Percentiles rank a stretch among this genome's conserved stretches.
Evolutionary conservation across 2,888 invertebrate genomes (phyloP).

Genomic region (Trichopria drosophilae): DNA sequence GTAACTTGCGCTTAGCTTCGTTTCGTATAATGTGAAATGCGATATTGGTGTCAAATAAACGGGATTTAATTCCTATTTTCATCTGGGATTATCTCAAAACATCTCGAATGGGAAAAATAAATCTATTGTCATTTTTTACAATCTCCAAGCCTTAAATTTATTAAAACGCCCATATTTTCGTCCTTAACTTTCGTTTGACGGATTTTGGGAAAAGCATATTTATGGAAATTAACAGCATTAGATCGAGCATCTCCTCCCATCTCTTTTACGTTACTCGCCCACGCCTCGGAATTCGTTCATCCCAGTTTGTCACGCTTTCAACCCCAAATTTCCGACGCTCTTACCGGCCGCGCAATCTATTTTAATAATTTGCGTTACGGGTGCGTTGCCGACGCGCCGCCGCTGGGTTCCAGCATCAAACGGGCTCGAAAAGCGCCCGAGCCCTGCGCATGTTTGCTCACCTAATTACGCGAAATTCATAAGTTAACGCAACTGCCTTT

Average conservation of each 20-base stretch:
- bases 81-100: too few relatives aligned
- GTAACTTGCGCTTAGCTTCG: too few relatives aligned
- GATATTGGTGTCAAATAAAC: slow-evolving; percentile 45
- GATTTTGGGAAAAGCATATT: slow-evolving; percentile 36
- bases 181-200: slow-evolving; percentile 5
- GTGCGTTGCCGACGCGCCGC: too few relatives aligned
- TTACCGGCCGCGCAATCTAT: too few relatives aligned
- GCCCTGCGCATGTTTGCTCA: slow-evolving; percentile 44
- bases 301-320: too few relatives aligned
- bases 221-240: slow-evolving; percentile 52
- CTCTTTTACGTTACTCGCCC: slow-evolving; percentile 17
- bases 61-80: slow-evolving; percentile 40
- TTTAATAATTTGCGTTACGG: too few relatives aligned
- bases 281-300: slow-evolving; percentile 22
- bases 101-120: too few relatives aligned
- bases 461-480: slow-evolving; percentile 54
- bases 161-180: slow-evolving; percentile 3
- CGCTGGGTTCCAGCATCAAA: too few relatives aligned
- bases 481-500: slow-evolving; percentile 39
- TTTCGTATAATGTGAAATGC: slow-evolving; percentile 41
- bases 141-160: too few relatives aligned
- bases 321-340: too few relatives aligned
- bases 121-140: too few relatives aligned
- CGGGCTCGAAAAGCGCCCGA: too few relatives aligned
- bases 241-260: slow-evolving; percentile 43